Conservation (phyloP, 2,888 invertebrate species). For the Drosophila barbarae region DNA sequence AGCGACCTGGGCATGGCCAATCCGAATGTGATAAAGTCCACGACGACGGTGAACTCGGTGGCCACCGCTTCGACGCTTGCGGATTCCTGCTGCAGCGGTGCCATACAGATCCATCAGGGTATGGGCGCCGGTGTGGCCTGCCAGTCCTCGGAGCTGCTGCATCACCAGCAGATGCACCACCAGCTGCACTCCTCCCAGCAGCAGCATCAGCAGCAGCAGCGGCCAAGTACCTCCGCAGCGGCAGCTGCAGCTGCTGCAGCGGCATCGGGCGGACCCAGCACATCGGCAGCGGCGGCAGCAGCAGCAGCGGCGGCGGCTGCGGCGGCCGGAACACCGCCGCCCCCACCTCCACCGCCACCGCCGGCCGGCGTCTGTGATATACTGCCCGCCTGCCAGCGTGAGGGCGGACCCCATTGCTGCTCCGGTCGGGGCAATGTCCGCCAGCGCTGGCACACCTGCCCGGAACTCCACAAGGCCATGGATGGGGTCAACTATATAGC, state of each 20-base stretch:
- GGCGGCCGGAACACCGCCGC: slow-evolving; percentile 56
- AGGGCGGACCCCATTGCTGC: slow-evolving; percentile 81
- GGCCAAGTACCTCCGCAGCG: slow-evolving; percentile 44
- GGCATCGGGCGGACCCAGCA: slow-evolving; percentile 43
- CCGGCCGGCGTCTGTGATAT: slow-evolving; percentile 71
- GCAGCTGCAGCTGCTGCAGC: slow-evolving; percentile 44
- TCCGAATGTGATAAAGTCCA: slow-evolving; percentile 79
- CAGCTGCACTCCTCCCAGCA: slow-evolving; percentile 59
- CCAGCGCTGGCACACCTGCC: slow-evolving; percentile 93
- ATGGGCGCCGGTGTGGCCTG: slow-evolving; percentile 74
- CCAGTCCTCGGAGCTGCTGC: slow-evolving; percentile 73
- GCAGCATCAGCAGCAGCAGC: slow-evolving; percentile 45
- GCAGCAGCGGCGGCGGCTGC: slow-evolving; percentile 50
- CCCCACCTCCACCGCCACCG: slow-evolving; percentile 68
- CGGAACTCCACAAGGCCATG: slow-evolving; percentile 94
- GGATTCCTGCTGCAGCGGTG: slow-evolving; percentile 78
- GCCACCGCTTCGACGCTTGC: slow-evolving; percentile 78
- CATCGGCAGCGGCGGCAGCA: slow-evolving; percentile 51
- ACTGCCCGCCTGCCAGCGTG: slow-evolving; percentile 76
- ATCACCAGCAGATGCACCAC: slow-evolving; percentile 35
- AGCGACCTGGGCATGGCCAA: slow-evolving; percentile 78
- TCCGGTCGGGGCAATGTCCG: slow-evolving; percentile 80
- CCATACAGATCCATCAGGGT: slow-evolving; percentile 76
- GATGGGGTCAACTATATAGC: slow-evolving; percentile 95
- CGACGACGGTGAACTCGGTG: slow-evolving; percentile 77